Evolutionary conservation across 2,797 vertebrate genomes (phyloP).

Genomic region (Thaleichthys pacificus): DNA sequence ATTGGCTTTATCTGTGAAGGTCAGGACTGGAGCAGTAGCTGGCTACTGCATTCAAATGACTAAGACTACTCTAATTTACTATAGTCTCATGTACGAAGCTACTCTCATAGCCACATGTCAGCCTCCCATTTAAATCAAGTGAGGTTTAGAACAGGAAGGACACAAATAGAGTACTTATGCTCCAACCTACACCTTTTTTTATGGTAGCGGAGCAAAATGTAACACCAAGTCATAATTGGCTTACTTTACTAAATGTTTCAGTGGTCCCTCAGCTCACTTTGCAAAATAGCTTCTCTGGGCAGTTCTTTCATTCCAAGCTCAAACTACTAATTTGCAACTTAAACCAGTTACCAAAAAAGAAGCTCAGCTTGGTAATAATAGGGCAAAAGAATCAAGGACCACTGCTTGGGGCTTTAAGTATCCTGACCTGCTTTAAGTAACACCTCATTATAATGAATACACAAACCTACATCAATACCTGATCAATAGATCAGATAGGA

Average conservation of each 20-base stretch:
- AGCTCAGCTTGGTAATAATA: not conserved
- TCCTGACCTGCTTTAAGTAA: not conserved
- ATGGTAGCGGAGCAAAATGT: no score
- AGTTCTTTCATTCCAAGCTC: not conserved
- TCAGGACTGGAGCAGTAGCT: not conserved
- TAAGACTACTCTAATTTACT: no score
- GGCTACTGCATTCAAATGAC: not conserved
- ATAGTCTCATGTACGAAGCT: not conserved
- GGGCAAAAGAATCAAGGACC: not conserved
- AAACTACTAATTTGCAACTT: constrained; percentile 16
- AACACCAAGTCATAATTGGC: constrained; percentile 5
- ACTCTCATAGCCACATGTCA: not conserved
- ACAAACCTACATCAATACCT: not conserved
- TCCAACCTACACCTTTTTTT: no score
- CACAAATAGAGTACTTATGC: not conserved
- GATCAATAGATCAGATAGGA: not conserved
- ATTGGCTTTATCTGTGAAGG: not conserved
- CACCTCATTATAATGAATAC: not conserved
- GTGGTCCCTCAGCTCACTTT: not conserved
- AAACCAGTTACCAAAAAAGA: constrained; percentile 12
- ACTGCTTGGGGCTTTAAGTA: not conserved
- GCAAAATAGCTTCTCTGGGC: constrained; percentile 8
- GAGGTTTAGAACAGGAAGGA: not conserved
- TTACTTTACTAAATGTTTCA: constrained; percentile 14
- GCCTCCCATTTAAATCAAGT: not conserved